Evolutionary conservation across 2,113 vertebrate genomes (phyloP).

Genomic region (Thunnus maccoyii): DNA sequence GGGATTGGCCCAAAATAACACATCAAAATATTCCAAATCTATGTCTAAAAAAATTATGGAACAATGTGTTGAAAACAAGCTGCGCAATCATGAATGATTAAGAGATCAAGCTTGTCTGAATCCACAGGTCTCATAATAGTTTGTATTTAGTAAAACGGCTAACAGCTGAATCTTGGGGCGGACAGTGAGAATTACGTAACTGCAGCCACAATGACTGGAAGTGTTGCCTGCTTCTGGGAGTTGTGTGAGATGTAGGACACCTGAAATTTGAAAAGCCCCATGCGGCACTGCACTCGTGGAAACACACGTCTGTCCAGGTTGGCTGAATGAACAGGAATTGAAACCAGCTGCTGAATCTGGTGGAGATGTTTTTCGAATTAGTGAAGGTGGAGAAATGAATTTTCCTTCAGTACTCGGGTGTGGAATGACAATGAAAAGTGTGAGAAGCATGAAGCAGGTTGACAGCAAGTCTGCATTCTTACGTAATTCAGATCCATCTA

Average conservation of each 20-base stretch:
- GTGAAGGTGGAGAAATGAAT: constrained; percentile 24
- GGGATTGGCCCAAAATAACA: constrained; percentile 42
- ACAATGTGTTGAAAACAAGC: neutral
- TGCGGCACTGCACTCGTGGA: constrained; percentile 17
- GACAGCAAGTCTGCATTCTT: constrained; percentile 23
- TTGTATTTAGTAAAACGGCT: neutral
- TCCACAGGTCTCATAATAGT: neutral
- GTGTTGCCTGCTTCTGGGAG: neutral
- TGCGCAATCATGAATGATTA: neutral
- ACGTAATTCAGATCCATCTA: neutral
- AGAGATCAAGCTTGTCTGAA: neutral
- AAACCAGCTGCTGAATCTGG: constrained; percentile 47
- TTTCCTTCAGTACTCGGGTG: constrained; percentile 33
- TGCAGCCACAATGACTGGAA: neutral
- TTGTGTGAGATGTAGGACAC: constrained; percentile 12
- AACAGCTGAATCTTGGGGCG: neutral
- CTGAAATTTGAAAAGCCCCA: constrained; percentile 36
- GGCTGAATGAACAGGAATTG: constrained; percentile 28
- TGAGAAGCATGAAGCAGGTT: constrained; percentile 8
- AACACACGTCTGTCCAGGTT: constrained; percentile 28
- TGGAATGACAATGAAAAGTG: constrained; percentile 18
- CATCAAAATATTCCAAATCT: neutral
- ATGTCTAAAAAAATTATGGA: neutral
- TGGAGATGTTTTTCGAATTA: neutral
- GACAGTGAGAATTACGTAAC: constrained; percentile 10